Evolutionary conservation across 2,797 vertebrate species (phyloP).

Genomic region (Rhabdomys pumilio): DNA sequence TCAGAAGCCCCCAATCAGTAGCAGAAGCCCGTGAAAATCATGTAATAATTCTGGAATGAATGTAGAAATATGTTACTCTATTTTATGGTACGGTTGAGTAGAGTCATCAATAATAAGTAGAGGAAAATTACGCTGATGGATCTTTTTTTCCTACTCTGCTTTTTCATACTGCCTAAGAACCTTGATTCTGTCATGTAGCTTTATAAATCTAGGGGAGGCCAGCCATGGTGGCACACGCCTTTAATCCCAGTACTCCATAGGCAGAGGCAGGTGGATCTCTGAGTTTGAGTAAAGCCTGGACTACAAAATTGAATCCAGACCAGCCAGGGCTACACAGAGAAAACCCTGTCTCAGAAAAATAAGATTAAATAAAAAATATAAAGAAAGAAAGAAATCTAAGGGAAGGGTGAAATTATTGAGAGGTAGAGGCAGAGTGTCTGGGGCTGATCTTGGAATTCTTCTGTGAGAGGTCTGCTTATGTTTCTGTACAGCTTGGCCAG

Average conservation of each 20-base stretch:
- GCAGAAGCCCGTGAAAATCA: neutral
- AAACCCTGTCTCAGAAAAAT: neutral
- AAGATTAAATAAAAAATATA: too few relatives aligned
- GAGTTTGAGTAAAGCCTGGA: neutral
- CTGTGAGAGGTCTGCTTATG: conserved; percentile 30
- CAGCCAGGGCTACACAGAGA: neutral
- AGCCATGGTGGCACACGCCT: neutral
- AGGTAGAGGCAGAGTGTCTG: neutral
- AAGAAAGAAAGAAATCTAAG: neutral
- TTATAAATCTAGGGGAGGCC: neutral
- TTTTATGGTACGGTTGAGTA: conserved; percentile 7
- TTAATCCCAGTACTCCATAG: neutral
- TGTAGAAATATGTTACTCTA: neutral
- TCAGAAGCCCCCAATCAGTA: neutral
- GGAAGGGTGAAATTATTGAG: conserved; percentile 36
- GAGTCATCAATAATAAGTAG: conserved; percentile 18
- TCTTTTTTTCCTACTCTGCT: conserved; percentile 37
- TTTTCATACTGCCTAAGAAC: neutral
- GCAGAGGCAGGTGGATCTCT: neutral
- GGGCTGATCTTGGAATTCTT: conserved; percentile 54
- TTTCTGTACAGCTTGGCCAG: conserved; percentile 53
- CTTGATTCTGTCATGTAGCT: conserved; percentile 42
- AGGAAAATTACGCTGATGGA: neutral
- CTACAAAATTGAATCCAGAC: neutral
- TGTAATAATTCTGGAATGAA: conserved; percentile 20